A percentile compares a stretch with the other conserved stretches of the same genome.
Evolutionary conservation across 1,140 invertebrate species (phyloP).

Genomic region (Heliconius hermathena): DNA sequence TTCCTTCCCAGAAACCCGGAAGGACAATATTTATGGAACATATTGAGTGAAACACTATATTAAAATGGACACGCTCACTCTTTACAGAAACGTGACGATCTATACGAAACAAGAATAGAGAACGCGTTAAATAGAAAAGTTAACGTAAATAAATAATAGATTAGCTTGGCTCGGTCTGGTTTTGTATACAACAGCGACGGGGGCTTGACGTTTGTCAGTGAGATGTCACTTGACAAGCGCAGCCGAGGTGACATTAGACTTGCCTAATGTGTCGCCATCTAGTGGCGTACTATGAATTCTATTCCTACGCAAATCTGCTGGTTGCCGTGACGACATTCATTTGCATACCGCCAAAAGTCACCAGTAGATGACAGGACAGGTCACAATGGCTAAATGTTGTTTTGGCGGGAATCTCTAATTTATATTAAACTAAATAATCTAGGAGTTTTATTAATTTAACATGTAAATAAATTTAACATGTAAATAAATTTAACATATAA

Average conservation of each 20-base stretch:
- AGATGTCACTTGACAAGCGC: conserved; percentile 40
- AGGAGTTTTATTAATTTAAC: neutral
- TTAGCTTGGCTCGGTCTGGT: conserved; percentile 74
- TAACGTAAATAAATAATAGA: conserved; percentile 77
- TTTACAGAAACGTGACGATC: conserved; percentile 53
- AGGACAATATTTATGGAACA: conserved; percentile 62
- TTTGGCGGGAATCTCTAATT: conserved; percentile 43
- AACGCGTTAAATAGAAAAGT: conserved; percentile 70
- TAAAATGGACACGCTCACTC: conserved; percentile 62
- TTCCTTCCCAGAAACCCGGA: conserved; percentile 62
- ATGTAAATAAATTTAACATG: neutral
- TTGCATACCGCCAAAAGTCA: conserved; percentile 51
- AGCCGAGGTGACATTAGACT: conserved; percentile 48
- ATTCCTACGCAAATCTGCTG: neutral
- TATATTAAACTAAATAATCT: neutral
- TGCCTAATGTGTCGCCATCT: conserved; percentile 58
- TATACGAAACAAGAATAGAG: conserved; percentile 47
- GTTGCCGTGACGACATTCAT: conserved; percentile 38
- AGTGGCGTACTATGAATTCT: conserved; percentile 26
- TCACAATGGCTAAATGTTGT: conserved; percentile 2
- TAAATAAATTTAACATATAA: too few species aligned
- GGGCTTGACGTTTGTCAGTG: conserved; percentile 59
- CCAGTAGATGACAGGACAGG: conserved; percentile 57
- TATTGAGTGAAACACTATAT: conserved; percentile 67
- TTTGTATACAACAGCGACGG: conserved; percentile 71